Base-by-base conservation (phyloP, 30 jellyfish, hydroid and myxozoan genomes). In the Turritopsis dohrnii region DNA sequence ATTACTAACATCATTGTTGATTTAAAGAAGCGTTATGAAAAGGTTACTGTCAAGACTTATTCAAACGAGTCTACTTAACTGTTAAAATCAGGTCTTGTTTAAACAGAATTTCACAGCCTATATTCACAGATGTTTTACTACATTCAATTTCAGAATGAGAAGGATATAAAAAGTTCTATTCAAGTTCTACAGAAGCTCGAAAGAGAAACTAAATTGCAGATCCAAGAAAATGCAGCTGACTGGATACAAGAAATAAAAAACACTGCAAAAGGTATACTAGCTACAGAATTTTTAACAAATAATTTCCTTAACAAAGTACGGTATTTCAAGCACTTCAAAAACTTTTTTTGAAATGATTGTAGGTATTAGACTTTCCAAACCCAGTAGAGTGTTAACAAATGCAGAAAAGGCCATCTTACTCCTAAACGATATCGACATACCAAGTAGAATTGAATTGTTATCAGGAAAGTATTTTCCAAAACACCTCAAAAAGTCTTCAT, bases 1-100 rank as follows among this genome's bases (percentile, higher is more conserved):
- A 41, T 83, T 0, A 72, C 71, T 54, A 83, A 83, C 52, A 72
- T 83, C 21, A 22, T 60, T 21, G 73, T 60, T 21, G 21, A 60
- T 60, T 60, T 60, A 22, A 60, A 60, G 21, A 60, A 60, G 21
- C 73, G 73, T 60, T 60, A 60, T 60, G 21, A 18, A 60, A 60
- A 60, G 73, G 73, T 60, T 60, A 60, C 21, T 18, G 0, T 60
- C 21, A 23, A 21, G 22, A 60, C 21, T 21, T 60, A 18, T 60
- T 18, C 73, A 60, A 60, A 18, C 19, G 73, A 60, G 19, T 60
- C 21, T 60, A 18, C 21, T 60, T 60, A 60, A 21, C 19, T 18
- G 19, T 18, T 60, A 60, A 18, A 60, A 18, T n/a, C n/a, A n/a
- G n/a, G n/a, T n/a, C n/a, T n/a, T n/a, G n/a, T n/a, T n/a, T n/a